Percentiles rank a stretch among this genome's conserved stretches.
These are phyloP conservation scores for Callyntrura sp. DNA, from an alignment of 2,888 invertebrate species.

Conservation along the genomic window DNA sequence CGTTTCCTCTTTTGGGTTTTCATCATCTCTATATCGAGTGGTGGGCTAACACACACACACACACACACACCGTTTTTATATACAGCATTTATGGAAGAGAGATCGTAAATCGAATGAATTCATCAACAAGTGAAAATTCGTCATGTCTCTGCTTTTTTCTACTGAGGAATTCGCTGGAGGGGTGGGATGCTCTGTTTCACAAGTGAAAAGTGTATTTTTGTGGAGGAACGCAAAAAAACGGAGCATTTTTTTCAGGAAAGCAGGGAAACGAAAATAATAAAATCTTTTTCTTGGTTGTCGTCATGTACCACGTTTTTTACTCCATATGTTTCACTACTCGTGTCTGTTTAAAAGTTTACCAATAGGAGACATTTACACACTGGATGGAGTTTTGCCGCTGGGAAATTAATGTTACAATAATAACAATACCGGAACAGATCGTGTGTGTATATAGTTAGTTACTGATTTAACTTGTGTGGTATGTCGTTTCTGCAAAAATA, in stretches of 20 bases:
- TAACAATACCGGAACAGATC: not conserved
- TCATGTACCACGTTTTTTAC: not conserved
- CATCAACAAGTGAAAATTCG: constrained; percentile 60
- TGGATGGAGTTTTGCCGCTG: constrained; percentile 9
- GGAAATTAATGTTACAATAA: constrained; percentile 8
- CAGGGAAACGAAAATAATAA: not conserved
- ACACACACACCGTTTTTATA: constrained; percentile 8
- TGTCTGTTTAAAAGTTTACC: not conserved
- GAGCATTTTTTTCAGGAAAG: not conserved
- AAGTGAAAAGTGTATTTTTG: not conserved
- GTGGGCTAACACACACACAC: not conserved
- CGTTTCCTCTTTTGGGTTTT: not conserved
- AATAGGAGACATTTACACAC: not conserved
- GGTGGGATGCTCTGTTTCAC: not conserved
- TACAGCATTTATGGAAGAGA: not conserved
- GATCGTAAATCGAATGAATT: constrained; percentile 33
- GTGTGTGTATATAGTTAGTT: too few relatives aligned
- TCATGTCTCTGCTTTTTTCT: constrained; percentile 35
- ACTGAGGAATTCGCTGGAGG: constrained; percentile 9
- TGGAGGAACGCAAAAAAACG: not conserved
- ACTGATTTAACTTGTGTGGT: constrained; percentile 12
- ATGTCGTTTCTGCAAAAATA: not conserved
- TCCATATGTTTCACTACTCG: not conserved
- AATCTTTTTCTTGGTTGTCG: not conserved
- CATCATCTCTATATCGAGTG: not conserved